Conservation (phyloP, 2,113 vertebrate species). For the Chionis minor region DNA sequence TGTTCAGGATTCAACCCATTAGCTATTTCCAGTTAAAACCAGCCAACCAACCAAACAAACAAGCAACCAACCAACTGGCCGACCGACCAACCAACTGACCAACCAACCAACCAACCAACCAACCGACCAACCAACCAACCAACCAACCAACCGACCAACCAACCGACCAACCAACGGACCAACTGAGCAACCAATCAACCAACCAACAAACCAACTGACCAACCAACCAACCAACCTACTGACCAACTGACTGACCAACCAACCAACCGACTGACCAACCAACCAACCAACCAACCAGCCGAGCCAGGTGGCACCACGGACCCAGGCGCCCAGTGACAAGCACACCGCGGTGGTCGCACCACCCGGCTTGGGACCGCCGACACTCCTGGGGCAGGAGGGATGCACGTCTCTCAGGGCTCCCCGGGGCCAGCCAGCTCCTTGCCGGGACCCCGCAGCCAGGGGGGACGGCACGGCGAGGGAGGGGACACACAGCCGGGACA, state of each 20-base stretch:
- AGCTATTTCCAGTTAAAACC: not conserved
- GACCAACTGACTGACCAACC: not conserved
- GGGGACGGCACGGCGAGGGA: fast-evolving
- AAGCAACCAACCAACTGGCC: too few relatives aligned
- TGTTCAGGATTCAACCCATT: fast-evolving
- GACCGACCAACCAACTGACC: too few relatives aligned
- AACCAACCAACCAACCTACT: too few relatives aligned
- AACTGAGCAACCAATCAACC: too few relatives aligned
- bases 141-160: too few relatives aligned
- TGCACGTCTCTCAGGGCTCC: fast-evolving
- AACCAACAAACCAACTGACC: too few relatives aligned
- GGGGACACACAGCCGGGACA: not conserved
- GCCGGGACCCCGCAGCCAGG: fast-evolving
- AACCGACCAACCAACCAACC: too few relatives aligned
- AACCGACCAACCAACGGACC: too few relatives aligned
- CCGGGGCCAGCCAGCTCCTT: fast-evolving
- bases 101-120: too few relatives aligned
- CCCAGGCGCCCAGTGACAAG: fast-evolving
- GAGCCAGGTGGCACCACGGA: fast-evolving
- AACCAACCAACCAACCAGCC: too few relatives aligned
- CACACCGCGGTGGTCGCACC: fast-evolving
- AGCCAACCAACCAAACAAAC: too few relatives aligned
- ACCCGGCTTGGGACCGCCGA: fast-evolving
- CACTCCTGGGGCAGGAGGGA: not conserved
- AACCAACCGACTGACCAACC: not conserved